These are phyloP conservation scores for Macroramphosus scolopax DNA, from an alignment of 2,797 vertebrate genomes.

Conservation along the genomic window DNA sequence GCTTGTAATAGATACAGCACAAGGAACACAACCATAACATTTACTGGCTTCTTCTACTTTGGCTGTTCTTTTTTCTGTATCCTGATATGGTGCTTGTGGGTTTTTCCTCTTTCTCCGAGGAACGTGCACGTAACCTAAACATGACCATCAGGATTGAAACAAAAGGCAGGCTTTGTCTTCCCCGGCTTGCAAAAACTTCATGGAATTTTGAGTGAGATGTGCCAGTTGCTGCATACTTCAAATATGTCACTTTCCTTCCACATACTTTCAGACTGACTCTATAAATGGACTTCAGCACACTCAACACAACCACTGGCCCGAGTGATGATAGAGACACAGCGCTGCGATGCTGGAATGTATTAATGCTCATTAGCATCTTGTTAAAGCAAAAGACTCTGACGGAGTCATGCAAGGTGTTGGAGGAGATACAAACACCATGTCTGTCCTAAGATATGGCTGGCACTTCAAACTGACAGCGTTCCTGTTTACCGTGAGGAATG, in stretches of 20 bases:
- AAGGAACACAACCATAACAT: constrained; percentile 22
- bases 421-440: constrained; percentile 32
- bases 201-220: constrained; percentile 62
- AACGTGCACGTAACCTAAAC: constrained; percentile 15
- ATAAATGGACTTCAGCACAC: constrained; percentile 16
- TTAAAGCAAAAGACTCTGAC: constrained; percentile 10
- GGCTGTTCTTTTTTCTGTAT: constrained; percentile 3
- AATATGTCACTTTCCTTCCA: constrained; percentile 61
- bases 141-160: constrained; percentile 38
- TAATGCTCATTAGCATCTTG: constrained; percentile 4
- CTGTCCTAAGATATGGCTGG: constrained; percentile 32
- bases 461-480: constrained; percentile 48
- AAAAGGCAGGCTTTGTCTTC: constrained; percentile 63
- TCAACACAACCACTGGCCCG: constrained; percentile 6
- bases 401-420: constrained; percentile 36
- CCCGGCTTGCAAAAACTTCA: constrained; percentile 56
- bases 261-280: constrained; percentile 44
- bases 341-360: constrained; percentile 29
- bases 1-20: constrained; percentile 14
- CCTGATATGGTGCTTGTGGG: constrained; percentile 5
- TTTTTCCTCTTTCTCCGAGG: constrained; percentile 10
- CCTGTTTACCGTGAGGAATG: constrained; percentile 61
- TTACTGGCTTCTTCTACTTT: constrained; percentile 12
- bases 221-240: constrained; percentile 62
- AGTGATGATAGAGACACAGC: constrained; percentile 26